Conservation (phyloP, 2,888 invertebrate genomes). For the Ctenicera cuprea region DNA sequence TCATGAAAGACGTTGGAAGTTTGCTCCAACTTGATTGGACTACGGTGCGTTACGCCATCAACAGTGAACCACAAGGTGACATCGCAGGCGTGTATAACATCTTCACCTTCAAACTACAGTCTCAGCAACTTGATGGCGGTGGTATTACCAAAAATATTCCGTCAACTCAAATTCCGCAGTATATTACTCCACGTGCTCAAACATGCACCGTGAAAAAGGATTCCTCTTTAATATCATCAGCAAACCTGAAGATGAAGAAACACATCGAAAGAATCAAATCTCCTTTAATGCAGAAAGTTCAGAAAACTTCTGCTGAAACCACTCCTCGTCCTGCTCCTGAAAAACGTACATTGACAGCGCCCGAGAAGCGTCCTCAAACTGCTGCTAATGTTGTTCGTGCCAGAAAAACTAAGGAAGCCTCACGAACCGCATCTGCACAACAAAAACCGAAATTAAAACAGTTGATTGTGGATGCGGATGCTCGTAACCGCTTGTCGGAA, state of each 20-base stretch:
- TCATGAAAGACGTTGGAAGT: constrained; percentile 74
- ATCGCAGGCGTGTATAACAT: constrained; percentile 80
- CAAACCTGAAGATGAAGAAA: constrained; percentile 13
- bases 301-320: constrained; percentile 41
- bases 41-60: constrained; percentile 74
- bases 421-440: neutral
- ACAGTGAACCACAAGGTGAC: constrained; percentile 76
- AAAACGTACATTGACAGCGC: neutral
- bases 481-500: constrained; percentile 20
- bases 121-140: constrained; percentile 61
- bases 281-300: constrained; percentile 50
- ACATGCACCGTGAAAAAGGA: neutral
- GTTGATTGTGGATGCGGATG: neutral
- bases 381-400: neutral
- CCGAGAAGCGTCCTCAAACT: constrained; percentile 33
- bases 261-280: constrained; percentile 55
- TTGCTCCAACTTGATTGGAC: constrained; percentile 71
- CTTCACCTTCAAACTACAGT: constrained; percentile 63
- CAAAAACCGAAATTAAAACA: neutral
- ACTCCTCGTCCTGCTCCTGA: constrained; percentile 36
- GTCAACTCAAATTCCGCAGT: constrained; percentile 29
- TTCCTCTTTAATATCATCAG: neutral
- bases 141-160: constrained; percentile 60
- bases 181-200: constrained; percentile 35
- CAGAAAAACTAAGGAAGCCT: constrained; percentile 1